Evolutionary conservation across 2,888 invertebrate species (phyloP), one percentile per base, ranked within the genome.

Genomic region (Lasioglossum pauxillum): DNA sequence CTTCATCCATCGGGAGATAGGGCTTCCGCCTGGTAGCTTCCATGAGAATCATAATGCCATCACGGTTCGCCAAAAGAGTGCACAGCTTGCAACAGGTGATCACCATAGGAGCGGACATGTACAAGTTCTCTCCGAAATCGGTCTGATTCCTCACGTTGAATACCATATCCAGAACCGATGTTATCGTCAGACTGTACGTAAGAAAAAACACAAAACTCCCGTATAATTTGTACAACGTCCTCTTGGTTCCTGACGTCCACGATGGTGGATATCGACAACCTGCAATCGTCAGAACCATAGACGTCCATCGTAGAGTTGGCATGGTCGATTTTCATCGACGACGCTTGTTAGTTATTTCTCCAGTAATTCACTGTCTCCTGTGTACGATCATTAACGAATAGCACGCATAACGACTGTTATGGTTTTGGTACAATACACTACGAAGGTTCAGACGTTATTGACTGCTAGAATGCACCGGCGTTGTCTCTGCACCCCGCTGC

Each of bases 91-190:
- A 88, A 31, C 86, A 85, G 44, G 77, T 31, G 0, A 77, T 53
- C 0, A 88, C 14, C 71, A 88, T 83, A 5, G 88, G 80, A 1
- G 91, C 41, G 4, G 91, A 46, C 73, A 90, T 80, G 41, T 89
- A 91, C 10, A 88, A 75, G 67, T 84, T 88, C 12, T 90, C 89
- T 0, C 84, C 82, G 19, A 92, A 84, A 4, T 91, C 88, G 5
- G 84, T 81, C 8, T 75, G 27, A 41, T 84, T 82, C 2, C 87
- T 79, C 2, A 82, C 80, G 12, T 69, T 77, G 14, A 72, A 71
- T 1, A 88, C 49, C 3, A 92, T 82, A 38, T 91, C 84, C 8
- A 91, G 10, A 3, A 87, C 41, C 72, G 88, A 83, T 0, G 84
- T 82, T 2, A 89, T 0, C 10, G 80, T 60, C 19, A 89, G 83